Base-by-base conservation (phyloP, 2,113 vertebrate species). In the Noturus placidus region DNA sequence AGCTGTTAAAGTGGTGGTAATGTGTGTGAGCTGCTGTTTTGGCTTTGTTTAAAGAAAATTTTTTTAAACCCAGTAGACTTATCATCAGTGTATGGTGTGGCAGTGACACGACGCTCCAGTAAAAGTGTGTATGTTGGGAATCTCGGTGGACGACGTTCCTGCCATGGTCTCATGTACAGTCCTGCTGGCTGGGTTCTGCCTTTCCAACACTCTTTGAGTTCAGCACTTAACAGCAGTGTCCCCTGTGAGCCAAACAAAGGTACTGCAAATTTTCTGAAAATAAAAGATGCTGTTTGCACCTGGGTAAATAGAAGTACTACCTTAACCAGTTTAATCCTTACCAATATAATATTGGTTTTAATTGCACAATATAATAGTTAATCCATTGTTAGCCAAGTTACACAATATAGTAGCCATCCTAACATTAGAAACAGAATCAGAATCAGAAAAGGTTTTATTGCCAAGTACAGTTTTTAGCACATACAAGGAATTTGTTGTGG, bases 151-250 rank as follows among this genome's bases (percentile, higher is more conserved):
- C 95, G 96, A 5, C 93, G 97, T 54, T 97, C 96, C 72, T 98
- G 97, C 90, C 97, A 97, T 20, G 91, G 96, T 63, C 93, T 95
- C 87, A 85, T 96, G 70, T 97, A 97, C 90, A 97, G 97, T 86
- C 97, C 97, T 5, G 96, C 93, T 1, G 97, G 97, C 54, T 98
- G 97, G 97, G 92, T 98, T 63, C 93, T 98, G 65, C 96, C 95
- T 0, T 92, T 94, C 86, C 95, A 79, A 91, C 92, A 96, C 91
- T 91, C 86, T 0, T 70, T 96, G 3, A 93, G 93, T 87, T 85
- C 91, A 86, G 86, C 85, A 56, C 91, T 90, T 7, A 96, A 96
- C 72, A 88, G 30, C 82, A 96, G 94, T 80, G 80, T 86, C 85
- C 79, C 52, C 87, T 97, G 96, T 92, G 93, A 97, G 83, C 93